Base-by-base conservation (phyloP, 2,797 vertebrate genomes). In the Allobates femoralis region DNA sequence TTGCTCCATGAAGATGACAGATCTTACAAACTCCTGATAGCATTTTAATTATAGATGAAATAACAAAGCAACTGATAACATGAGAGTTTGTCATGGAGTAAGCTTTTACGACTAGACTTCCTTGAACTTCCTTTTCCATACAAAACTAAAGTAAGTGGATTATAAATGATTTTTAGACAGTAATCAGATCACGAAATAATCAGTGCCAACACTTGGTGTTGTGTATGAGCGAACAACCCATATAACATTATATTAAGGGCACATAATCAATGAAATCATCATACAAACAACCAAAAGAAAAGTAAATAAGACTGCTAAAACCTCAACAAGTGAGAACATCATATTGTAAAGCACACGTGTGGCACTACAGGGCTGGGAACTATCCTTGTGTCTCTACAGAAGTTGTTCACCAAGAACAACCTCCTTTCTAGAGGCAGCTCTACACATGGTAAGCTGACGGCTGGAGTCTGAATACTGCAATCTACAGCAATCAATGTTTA, bases 51-150 rank as follows among this genome's bases (percentile, higher is more conserved):
- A 67, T 32, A 67, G 28, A 67, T 67, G 18, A 34, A 67, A 32
- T 67, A 32, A 67, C 64, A 67, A 67, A 67, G 64, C 64, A 67
- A 67, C 3, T 18, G 64, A 67, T 67, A 67, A 67, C 64, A 67
- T 18, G 28, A n/a, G 60, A 67, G 64, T 34, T 67, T 21, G 18
- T 34, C 19, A 67, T 19, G 28, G 30, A 18, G 60, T 28, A 62
- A 62, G 26, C 60, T 23, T 60, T 67, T 34, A 34, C 26, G 64
- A 67, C 34, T 67, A 67, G 19, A 67, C 15, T 32, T 32, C 30
- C 64, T 19, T 32, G 30, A 67, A 67, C 64, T 67, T 16, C 16
- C 16, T 34, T n/a, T 5, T 67, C 30, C 64, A 18, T 32, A 67
- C 34, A 32, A 67, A 67, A 67, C 30, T 67, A 67, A 28, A 19